A percentile compares a stretch with the other conserved stretches of the same genome.
Evolutionary conservation across 2,797 vertebrate species (phyloP).

Genomic region (Helostoma temminkii): DNA sequence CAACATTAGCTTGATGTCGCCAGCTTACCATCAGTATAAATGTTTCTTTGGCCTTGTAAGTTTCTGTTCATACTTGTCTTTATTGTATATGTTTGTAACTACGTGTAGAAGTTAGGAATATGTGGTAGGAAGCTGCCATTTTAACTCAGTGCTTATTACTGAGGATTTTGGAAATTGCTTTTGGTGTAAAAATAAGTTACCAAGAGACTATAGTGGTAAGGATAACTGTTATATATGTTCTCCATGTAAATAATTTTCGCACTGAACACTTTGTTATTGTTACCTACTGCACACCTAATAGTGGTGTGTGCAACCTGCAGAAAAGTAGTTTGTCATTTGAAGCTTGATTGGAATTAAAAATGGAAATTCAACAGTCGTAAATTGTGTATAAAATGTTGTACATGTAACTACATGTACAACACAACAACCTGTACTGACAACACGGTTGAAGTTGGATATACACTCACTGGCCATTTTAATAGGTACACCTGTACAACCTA

Average conservation of each 20-base stretch:
- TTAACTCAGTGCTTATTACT: not conserved
- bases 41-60: slow-evolving; percentile 56
- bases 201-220: not conserved
- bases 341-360: not conserved
- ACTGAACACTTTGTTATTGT: not conserved
- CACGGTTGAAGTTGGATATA: not conserved
- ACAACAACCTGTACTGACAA: not conserved
- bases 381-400: not conserved
- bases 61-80: slow-evolving; percentile 3
- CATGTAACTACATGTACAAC: not conserved
- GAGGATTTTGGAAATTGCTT: not conserved
- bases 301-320: not conserved
- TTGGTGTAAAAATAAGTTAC: slow-evolving; percentile 1
- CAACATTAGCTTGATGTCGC: slow-evolving; percentile 62
- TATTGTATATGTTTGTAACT: not conserved
- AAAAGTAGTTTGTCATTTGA: not conserved
- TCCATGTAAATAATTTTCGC: not conserved
- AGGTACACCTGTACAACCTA: no score
- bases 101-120: not conserved
- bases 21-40: slow-evolving; percentile 48
- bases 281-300: not conserved
- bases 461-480: no score
- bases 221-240: not conserved
- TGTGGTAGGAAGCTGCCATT: not conserved
- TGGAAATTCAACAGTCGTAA: not conserved